Percentiles rank a stretch among this genome's conserved stretches.
These are phyloP conservation scores for Oryzias sinensis DNA, from an alignment of 2,797 vertebrate species.

Conservation along the genomic window DNA sequence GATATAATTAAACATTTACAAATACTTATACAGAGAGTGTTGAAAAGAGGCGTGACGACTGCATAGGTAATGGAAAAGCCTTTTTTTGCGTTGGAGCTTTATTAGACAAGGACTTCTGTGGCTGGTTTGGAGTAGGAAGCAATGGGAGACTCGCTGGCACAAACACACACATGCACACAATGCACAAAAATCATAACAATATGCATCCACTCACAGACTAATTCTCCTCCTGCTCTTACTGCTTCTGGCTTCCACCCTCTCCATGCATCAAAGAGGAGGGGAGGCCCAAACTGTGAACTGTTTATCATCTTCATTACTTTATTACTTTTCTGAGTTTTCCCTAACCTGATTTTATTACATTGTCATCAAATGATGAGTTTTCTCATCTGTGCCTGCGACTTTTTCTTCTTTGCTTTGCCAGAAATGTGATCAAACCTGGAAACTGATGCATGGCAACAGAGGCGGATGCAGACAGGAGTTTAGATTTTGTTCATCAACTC, in stretches of 20 bases:
- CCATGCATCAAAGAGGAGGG: constrained; percentile 51
- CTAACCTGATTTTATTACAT: constrained; percentile 77
- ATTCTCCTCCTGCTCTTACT: constrained; percentile 59
- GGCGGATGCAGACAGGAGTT: constrained; percentile 38
- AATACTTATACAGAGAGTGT: constrained; percentile 34
- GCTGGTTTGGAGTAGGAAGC: constrained; percentile 65
- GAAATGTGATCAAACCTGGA: constrained; percentile 50
- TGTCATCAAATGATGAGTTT: constrained; percentile 76
- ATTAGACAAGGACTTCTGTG: constrained; percentile 61
- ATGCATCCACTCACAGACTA: constrained; percentile 27
- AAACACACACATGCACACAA: constrained; percentile 19
- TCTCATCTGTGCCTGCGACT: constrained; percentile 57
- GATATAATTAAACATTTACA: constrained; percentile 79
- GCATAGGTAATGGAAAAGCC: constrained; percentile 73
- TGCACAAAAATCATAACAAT: constrained; percentile 27
- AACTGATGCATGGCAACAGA: constrained; percentile 53
- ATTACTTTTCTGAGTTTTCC: constrained; percentile 76
- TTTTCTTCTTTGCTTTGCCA: constrained; percentile 55
- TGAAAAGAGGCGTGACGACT: constrained; percentile 46
- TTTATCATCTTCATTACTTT: constrained; percentile 78
- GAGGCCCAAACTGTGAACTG: constrained; percentile 63
- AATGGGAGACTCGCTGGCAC: constrained; percentile 46
- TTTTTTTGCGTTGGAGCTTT: constrained; percentile 45
- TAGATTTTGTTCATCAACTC: constrained; percentile 30
- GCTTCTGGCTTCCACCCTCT: constrained; percentile 62